These are phyloP conservation scores for Gymnodraco acuticeps DNA, from an alignment of 2,797 vertebrate genomes.

Conservation along the genomic window DNA sequence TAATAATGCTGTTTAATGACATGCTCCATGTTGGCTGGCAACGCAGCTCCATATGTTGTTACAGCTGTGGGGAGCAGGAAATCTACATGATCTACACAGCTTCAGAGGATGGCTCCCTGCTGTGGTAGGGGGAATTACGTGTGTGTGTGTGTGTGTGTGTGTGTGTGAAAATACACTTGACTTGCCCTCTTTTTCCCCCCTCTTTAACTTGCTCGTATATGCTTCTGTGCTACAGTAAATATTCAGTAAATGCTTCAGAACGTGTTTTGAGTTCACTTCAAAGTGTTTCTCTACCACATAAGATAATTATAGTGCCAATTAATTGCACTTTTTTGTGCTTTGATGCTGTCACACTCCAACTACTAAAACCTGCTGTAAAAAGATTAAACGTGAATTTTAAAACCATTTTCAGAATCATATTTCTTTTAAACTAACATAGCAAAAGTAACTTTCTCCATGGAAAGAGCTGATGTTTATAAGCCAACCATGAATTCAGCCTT, in stretches of 20 bases:
- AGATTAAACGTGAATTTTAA: not conserved
- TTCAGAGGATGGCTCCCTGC: slow-evolving; percentile 26
- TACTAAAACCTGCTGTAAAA: no score
- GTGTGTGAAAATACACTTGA: not conserved
- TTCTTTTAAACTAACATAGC: not conserved
- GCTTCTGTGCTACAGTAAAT: not conserved
- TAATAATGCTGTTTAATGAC: slow-evolving; percentile 71
- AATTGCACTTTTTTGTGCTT: not conserved
- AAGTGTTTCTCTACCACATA: not conserved
- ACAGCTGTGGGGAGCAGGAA: slow-evolving; percentile 53
- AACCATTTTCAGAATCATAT: not conserved
- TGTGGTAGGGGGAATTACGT: not conserved
- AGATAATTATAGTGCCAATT: not conserved
- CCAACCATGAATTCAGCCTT: not conserved
- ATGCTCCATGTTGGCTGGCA: slow-evolving; percentile 43
- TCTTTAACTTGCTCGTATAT: not conserved
- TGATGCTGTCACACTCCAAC: not conserved
- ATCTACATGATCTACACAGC: slow-evolving; percentile 43
- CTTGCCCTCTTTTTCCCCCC: not conserved
- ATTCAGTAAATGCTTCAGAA: not conserved
- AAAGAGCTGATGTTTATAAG: not conserved
- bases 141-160: slow-evolving; percentile 10
- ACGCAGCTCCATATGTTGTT: slow-evolving; percentile 69
- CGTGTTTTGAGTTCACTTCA: slow-evolving; percentile 1
- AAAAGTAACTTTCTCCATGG: no score